Conservation (phyloP, 1,140 invertebrate genomes). For the Drosophila nebulosa region DNA sequence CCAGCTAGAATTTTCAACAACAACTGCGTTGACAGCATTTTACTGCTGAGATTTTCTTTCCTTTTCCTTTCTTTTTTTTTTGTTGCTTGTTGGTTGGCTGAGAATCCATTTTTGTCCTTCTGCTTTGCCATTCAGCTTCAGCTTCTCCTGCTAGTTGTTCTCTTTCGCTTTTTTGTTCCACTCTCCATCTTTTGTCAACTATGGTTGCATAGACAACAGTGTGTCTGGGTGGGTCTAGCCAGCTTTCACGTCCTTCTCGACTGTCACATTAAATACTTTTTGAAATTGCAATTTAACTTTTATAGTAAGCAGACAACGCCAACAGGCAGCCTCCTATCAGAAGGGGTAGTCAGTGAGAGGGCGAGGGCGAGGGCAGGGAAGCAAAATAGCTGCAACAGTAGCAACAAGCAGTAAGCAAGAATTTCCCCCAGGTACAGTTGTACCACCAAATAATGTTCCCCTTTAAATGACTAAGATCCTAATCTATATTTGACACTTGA, state of each 20-base stretch:
- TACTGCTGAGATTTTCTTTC: conserved; percentile 5
- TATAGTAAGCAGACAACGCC: conserved; percentile 45
- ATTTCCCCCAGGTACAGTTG: background rate
- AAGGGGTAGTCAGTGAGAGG: background rate
- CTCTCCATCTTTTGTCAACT: conserved; percentile 17
- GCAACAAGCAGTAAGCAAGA: background rate
- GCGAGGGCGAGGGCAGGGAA: background rate
- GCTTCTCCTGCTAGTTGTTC: background rate
- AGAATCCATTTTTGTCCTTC: background rate
- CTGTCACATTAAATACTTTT: conserved; percentile 72
- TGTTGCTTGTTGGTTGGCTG: background rate
- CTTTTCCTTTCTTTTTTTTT: background rate
- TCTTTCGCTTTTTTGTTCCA: background rate
- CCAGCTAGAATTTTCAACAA: conserved; percentile 6
- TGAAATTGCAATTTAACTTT: conserved; percentile 71
- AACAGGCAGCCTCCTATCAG: conserved; percentile 8
- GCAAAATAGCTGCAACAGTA: background rate
- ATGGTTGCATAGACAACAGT: conserved; percentile 11
- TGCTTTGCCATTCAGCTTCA: background rate
- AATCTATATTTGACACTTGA: too few species aligned
- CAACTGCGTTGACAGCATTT: conserved; percentile 10
- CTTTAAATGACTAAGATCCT: background rate
- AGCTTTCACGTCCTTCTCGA: conserved; percentile 19
- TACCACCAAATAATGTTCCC: background rate
- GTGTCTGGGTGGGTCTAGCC: conserved; percentile 1